Evolutionary conservation across 2,888 invertebrate genomes (phyloP).

Genomic region (Agriotes lineatus): DNA sequence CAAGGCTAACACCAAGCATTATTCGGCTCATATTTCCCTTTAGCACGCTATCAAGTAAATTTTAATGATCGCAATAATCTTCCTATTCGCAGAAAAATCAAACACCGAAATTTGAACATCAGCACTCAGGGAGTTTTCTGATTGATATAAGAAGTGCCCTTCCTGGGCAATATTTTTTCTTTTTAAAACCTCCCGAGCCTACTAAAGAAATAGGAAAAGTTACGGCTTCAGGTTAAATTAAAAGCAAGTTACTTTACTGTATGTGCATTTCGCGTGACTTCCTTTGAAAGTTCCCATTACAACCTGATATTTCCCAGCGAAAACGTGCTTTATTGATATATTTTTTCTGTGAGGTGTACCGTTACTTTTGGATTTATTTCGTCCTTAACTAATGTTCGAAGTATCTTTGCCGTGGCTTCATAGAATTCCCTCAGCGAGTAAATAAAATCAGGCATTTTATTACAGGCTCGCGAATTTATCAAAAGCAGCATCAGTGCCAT

Average conservation of each 20-base stretch:
- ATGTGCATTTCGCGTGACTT: conserved; percentile 37
- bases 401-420: no score
- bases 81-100: no score
- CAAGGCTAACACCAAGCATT: conserved; percentile 11
- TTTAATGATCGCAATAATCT: background rate
- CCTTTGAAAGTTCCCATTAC: conserved; percentile 19
- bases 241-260: conserved; percentile 28
- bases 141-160: no score
- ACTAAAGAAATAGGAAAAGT: background rate
- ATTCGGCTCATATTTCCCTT: background rate
- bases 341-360: background rate
- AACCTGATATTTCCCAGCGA: conserved; percentile 25
- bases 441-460: no score
- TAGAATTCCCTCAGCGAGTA: no score
- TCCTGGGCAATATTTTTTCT: background rate
- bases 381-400: no score
- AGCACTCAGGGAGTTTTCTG: no score
- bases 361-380: no score
- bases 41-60: conserved; percentile 2
- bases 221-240: conserved; percentile 18
- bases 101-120: no score
- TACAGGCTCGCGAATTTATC: no score
- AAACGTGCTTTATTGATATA: conserved; percentile 25
- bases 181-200: background rate
- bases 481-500: no score